Percentiles rank a stretch among this genome's conserved stretches.
phyloP scores from a whole-genome alignment of 2,113 vertebrate species.

The Camelus dromedarius region DNA sequence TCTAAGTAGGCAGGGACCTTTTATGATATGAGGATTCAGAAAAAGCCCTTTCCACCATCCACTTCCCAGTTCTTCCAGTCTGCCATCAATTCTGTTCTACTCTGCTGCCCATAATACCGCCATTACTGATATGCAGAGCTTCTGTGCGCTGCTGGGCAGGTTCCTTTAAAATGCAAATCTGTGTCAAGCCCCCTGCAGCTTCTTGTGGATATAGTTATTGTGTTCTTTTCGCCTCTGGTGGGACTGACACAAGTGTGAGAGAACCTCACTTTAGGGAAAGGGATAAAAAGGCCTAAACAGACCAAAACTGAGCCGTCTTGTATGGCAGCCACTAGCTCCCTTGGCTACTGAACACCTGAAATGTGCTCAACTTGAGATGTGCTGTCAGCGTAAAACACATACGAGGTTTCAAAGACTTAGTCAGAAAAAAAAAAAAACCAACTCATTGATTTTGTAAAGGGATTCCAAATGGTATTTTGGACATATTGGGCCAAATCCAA shows the following conservation, averaged over 20 bases:
- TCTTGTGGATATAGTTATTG: background rate
- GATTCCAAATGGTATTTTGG: background rate
- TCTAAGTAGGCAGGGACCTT: background rate
- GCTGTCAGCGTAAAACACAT: background rate
- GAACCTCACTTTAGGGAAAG: background rate
- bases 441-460: background rate
- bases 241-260: background rate
- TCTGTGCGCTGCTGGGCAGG: background rate
- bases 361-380: background rate
- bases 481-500: background rate
- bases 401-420: background rate
- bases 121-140: too few species aligned
- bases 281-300: background rate
- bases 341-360: background rate
- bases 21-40: background rate
- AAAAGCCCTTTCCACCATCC: background rate
- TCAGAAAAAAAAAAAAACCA: background rate
- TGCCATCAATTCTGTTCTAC: background rate
- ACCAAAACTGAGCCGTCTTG: background rate
- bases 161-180: background rate
- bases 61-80: background rate
- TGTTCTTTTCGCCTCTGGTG: background rate
- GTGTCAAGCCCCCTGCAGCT: background rate
- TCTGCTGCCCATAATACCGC: background rate
- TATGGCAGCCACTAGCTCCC: background rate